Evolutionary conservation across 2,888 invertebrate species (phyloP).

Genomic region (Drosophila infuscata): DNA sequence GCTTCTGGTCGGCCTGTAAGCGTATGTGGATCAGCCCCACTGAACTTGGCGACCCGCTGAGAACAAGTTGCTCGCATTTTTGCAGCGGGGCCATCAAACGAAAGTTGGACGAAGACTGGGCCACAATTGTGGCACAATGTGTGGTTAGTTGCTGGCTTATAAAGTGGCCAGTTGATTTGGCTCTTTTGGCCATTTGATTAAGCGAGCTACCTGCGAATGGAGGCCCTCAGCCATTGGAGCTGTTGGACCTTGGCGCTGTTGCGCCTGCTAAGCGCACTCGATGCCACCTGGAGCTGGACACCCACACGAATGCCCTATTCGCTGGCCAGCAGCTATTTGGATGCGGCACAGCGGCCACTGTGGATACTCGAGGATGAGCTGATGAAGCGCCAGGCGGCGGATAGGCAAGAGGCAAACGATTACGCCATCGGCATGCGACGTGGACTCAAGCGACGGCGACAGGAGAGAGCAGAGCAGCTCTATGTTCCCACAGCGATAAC

Average conservation of each 20-base stretch:
- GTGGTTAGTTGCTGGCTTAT: slow-evolving; percentile 32
- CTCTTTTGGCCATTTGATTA: slow-evolving; percentile 41
- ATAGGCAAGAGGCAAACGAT: slow-evolving; percentile 34
- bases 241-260: slow-evolving; percentile 48
- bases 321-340: slow-evolving; percentile 56
- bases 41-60: slow-evolving; percentile 45
- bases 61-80: slow-evolving; percentile 57
- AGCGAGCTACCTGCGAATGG: slow-evolving; percentile 46
- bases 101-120: slow-evolving; percentile 32
- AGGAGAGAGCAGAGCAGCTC: slow-evolving; percentile 8
- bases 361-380: slow-evolving; percentile 82
- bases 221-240: slow-evolving; percentile 20
- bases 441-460: neutral
- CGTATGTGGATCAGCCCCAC: slow-evolving; percentile 32
- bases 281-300: slow-evolving; percentile 35
- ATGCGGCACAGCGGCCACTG: slow-evolving; percentile 69
- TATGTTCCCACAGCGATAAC: slow-evolving; percentile 24
- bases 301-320: slow-evolving; percentile 11
- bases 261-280: slow-evolving; percentile 32
- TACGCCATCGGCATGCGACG: slow-evolving; percentile 6
- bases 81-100: slow-evolving; percentile 47
- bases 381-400: slow-evolving; percentile 40
- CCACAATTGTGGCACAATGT: neutral
- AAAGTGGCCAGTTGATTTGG: slow-evolving; percentile 30
- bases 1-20: slow-evolving; percentile 2